A percentile compares a stretch with the other conserved stretches of the same genome.
These are phyloP conservation scores for Andrena camellia DNA, from an alignment of 2,888 invertebrate species.

Conservation along the genomic window DNA sequence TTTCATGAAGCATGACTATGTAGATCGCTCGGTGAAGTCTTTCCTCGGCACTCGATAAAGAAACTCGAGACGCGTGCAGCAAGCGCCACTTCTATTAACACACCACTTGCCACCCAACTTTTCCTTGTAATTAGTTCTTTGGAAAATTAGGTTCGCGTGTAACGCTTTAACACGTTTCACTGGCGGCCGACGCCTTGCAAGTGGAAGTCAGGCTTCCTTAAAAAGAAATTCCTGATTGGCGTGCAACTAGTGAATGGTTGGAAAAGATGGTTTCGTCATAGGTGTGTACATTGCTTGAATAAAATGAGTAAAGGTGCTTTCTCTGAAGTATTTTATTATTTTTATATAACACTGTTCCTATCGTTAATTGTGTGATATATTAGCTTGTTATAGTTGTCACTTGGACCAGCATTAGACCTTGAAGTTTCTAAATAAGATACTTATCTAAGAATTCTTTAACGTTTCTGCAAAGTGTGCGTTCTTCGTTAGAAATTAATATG, in stretches of 20 bases:
- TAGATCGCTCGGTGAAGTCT: not conserved
- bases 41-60: not conserved
- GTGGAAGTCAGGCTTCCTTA: slow-evolving; percentile 19
- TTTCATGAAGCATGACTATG: not conserved
- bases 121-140: slow-evolving; percentile 21
- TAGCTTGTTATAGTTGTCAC: too few relatives aligned
- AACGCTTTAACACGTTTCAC: slow-evolving; percentile 1
- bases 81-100: not conserved
- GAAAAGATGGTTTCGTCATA: not conserved
- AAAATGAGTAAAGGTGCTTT: too few relatives aligned
- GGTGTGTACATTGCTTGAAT: not conserved
- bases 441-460: too few relatives aligned
- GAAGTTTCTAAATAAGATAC: too few relatives aligned
- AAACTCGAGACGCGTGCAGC: not conserved
- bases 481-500: too few relatives aligned
- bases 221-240: not conserved
- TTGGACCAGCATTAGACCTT: too few relatives aligned
- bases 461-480: too few relatives aligned
- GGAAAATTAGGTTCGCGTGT: slow-evolving; percentile 42
- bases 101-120: slow-evolving; percentile 18
- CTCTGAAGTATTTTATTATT: too few relatives aligned
- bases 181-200: not conserved
- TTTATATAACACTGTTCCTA: too few relatives aligned
- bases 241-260: not conserved
- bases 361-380: too few relatives aligned